Percentiles rank a stretch among this genome's conserved stretches.
phyloP scores from a whole-genome alignment of 2,888 invertebrate species.

The Linyphia triangularis region DNA sequence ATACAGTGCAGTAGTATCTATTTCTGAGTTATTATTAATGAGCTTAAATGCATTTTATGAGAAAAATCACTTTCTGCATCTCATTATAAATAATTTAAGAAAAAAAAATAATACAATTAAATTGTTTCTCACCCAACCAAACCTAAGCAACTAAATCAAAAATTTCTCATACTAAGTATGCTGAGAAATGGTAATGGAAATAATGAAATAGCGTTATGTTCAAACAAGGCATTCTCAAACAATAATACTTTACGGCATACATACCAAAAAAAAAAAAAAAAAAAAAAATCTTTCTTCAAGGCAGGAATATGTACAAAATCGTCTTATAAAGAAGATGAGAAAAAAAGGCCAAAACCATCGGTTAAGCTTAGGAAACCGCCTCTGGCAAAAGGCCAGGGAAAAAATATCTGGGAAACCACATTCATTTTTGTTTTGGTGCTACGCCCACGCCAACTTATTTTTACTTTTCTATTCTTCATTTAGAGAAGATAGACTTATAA shows the following conservation, averaged over 20 bases:
- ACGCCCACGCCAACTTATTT: background rate
- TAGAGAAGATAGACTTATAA: slow-evolving; percentile 35
- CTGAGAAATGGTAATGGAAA: background rate
- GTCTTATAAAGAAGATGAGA: background rate
- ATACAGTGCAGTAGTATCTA: too few relatives aligned
- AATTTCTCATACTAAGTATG: too few relatives aligned
- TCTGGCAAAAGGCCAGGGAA: slow-evolving; percentile 26
- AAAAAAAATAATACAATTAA: too few relatives aligned
- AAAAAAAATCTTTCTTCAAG: slow-evolving; percentile 20
- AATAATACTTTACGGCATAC: slow-evolving; percentile 24
- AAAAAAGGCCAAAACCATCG: background rate
- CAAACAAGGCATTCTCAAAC: slow-evolving; percentile 21
- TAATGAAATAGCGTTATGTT: too few relatives aligned
- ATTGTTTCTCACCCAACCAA: too few relatives aligned
- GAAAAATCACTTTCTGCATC: too few relatives aligned
- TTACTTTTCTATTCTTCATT: slow-evolving; percentile 10
- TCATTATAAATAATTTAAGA: too few relatives aligned
- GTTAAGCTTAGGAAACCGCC: slow-evolving; percentile 18
- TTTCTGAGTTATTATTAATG: too few relatives aligned
- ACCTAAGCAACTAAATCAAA: too few relatives aligned
- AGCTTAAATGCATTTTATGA: too few relatives aligned
- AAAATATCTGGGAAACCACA: slow-evolving; percentile 1
- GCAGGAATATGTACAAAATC: slow-evolving; percentile 21
- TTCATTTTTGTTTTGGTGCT: slow-evolving; percentile 29
- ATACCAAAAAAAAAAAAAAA: too few relatives aligned